Evolutionary conservation across 2,797 vertebrate species (phyloP).

Genomic region (Passerculus sandwichensis): DNA sequence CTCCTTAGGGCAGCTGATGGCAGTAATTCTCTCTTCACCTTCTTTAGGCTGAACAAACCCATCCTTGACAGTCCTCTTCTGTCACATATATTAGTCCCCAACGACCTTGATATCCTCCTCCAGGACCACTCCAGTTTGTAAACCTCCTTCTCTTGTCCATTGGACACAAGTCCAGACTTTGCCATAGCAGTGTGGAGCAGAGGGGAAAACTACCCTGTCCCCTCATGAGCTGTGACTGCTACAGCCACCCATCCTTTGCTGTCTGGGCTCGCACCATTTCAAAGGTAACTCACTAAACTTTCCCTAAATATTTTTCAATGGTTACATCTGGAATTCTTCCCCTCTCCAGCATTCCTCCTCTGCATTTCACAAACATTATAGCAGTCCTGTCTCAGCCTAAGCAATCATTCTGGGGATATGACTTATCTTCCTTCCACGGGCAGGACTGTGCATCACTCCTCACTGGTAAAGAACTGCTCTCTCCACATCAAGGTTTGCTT

Average conservation of each 20-base stretch:
- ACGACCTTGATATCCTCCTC: neutral
- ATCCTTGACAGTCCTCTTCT: neutral
- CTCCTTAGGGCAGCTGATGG: neutral
- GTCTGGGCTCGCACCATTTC: neutral
- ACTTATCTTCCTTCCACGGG: neutral
- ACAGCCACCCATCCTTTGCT: neutral
- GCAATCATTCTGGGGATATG: neutral
- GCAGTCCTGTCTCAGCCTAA: neutral
- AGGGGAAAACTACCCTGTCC: neutral
- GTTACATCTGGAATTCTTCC: neutral
- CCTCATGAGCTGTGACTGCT: neutral
- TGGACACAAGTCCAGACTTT: neutral
- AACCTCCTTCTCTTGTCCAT: neutral
- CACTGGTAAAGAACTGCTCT: rapidly evolving
- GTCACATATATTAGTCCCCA: neutral
- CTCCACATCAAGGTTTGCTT: neutral
- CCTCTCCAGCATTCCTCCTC: neutral
- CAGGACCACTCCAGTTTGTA: neutral
- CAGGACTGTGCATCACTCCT: neutral
- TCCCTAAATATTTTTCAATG: neutral
- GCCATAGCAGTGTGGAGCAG: neutral
- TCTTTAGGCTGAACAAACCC: neutral
- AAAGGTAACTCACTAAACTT: neutral
- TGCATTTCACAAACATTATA: neutral
- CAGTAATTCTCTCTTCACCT: neutral